phyloP scores from a whole-genome alignment of 2,113 vertebrate species.

The Coryphaenoides rupestris region DNA sequence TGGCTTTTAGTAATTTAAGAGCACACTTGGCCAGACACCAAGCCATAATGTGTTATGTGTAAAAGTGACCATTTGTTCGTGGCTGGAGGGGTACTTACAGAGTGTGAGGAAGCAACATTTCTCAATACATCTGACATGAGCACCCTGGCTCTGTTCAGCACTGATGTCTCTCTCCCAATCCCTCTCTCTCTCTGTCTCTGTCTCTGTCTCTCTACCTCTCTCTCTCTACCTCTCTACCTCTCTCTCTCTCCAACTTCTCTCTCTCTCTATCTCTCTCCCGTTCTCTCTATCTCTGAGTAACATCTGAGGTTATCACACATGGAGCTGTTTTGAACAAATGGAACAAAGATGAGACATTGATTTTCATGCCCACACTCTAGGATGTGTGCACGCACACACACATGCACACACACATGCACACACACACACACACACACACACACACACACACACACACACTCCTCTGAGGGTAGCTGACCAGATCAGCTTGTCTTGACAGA shows the following conservation, averaged over 20 bases:
- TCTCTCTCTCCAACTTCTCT: not conserved
- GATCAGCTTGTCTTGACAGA: slow-evolving; percentile 55
- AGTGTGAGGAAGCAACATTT: slow-evolving; percentile 28
- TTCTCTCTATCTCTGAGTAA: slow-evolving; percentile 15
- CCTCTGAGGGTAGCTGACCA: slow-evolving; percentile 50
- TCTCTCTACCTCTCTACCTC: not conserved
- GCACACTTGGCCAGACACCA: too few relatives aligned
- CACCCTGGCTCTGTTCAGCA: slow-evolving; percentile 45
- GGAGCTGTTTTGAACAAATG: slow-evolving; percentile 59
- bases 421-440: slow-evolving; percentile 14
- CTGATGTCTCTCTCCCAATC: slow-evolving; percentile 31
- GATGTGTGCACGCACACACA: slow-evolving; percentile 10
- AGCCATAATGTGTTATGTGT: too few relatives aligned
- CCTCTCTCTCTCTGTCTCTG: slow-evolving; percentile 23
- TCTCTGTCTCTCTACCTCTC: slow-evolving; percentile 13
- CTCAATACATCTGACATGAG: slow-evolving; percentile 28
- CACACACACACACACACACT: not conserved
- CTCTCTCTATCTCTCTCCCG: not conserved
- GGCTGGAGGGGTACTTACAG: not conserved
- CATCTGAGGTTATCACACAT: slow-evolving; percentile 55
- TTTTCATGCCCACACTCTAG: slow-evolving; percentile 32
- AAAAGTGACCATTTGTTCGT: too few relatives aligned
- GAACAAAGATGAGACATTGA: slow-evolving; percentile 66
- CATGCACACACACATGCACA: slow-evolving; percentile 8
- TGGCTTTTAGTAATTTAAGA: too few relatives aligned